A percentile compares a stretch with the other conserved stretches of the same genome.
phyloP scores from a whole-genome alignment of 2,113 vertebrate species.

The Austrofundulus limnaeus region DNA sequence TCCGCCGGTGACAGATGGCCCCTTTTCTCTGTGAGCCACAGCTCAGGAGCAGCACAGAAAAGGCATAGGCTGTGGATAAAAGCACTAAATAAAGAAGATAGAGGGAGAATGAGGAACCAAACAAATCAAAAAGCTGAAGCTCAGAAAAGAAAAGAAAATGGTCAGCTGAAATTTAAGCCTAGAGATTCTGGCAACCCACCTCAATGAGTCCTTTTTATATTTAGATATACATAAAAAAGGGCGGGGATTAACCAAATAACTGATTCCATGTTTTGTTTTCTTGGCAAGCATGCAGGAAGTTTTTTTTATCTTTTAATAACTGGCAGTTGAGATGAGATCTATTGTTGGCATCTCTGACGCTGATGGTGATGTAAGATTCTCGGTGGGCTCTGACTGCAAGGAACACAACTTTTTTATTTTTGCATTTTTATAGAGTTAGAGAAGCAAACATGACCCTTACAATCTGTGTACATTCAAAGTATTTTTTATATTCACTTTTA shows the following conservation, averaged over 20 bases:
- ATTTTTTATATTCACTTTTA: not conserved
- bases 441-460: conserved; percentile 9
- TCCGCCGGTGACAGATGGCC: conserved; percentile 72
- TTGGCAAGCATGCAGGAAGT: conserved; percentile 26
- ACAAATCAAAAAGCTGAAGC: not conserved
- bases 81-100: not conserved
- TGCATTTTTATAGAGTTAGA: conserved; percentile 5
- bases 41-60: conserved; percentile 44
- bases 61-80: conserved; percentile 10
- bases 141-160: not conserved
- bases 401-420: not conserved
- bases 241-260: conserved; percentile 15
- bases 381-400: conserved; percentile 15
- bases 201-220: conserved; percentile 24
- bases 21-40: conserved; percentile 57
- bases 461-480: not conserved
- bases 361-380: conserved; percentile 52
- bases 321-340: conserved; percentile 53
- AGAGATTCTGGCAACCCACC: conserved; percentile 3
- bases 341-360: conserved; percentile 60
- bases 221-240: not conserved
- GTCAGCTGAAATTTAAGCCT: conserved; percentile 1
- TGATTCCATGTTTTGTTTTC: conserved; percentile 31
- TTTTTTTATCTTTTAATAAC: conserved; percentile 56
- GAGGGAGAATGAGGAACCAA: not conserved